Evolutionary conservation across 2,113 vertebrate species (phyloP).

Genomic region (Rhadina sibilatrix): DNA sequence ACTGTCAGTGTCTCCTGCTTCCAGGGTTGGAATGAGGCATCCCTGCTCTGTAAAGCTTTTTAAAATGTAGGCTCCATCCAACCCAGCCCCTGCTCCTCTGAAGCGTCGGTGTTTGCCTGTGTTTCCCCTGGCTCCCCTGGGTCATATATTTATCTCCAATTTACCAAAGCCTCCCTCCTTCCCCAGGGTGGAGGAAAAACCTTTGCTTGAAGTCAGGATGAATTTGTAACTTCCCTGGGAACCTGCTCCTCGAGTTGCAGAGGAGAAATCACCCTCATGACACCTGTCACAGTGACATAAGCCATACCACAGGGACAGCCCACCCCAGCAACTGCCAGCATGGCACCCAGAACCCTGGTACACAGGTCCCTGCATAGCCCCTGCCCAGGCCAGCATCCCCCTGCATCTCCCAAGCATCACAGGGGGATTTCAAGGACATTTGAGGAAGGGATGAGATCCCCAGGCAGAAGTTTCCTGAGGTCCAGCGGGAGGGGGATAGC

Average conservation of each 20-base stretch:
- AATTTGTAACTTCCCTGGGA: neutral
- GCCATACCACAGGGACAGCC: neutral
- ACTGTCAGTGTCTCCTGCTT: neutral
- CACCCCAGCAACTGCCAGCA: neutral
- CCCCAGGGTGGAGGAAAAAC: neutral
- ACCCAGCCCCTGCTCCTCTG: neutral
- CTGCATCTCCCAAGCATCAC: neutral
- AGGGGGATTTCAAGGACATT: neutral
- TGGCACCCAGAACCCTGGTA: neutral
- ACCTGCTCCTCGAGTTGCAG: neutral
- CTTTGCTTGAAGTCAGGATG: neutral
- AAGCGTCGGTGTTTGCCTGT: neutral
- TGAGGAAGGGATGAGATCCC: neutral
- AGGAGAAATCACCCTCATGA: neutral
- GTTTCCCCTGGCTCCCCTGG: neutral
- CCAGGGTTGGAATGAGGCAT: neutral
- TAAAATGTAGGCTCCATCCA: neutral
- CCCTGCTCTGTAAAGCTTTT: neutral
- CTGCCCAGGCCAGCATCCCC: neutral
- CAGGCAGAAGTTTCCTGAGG: neutral
- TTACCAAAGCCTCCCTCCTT: constrained; percentile 16
- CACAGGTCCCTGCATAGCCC: neutral
- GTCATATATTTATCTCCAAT: constrained; percentile 27
- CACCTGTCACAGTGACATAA: fast-evolving
- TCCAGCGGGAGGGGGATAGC: neutral